Evolutionary conservation across 2,113 vertebrate genomes (phyloP).

Genomic region (Coryphaenoides rupestris): DNA sequence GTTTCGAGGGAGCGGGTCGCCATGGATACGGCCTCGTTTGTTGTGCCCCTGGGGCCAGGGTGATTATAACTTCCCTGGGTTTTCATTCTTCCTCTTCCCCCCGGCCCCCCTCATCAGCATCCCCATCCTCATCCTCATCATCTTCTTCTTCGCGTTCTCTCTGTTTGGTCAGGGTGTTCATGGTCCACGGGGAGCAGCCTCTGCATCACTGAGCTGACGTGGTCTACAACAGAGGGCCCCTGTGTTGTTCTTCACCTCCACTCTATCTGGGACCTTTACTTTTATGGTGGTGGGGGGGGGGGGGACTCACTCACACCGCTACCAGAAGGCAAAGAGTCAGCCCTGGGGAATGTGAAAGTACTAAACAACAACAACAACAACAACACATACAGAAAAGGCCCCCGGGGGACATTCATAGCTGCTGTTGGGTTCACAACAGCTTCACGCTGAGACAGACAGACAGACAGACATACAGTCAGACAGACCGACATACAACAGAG

Average conservation of each 20-base stretch:
- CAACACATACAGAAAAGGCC: slow-evolving; percentile 8
- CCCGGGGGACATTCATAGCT: slow-evolving; percentile 13
- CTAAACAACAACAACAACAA: slow-evolving; percentile 2
- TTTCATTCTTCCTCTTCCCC: slow-evolving; percentile 15
- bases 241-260: slow-evolving; percentile 11
- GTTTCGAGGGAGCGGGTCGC: background rate
- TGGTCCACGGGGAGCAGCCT: slow-evolving; percentile 8
- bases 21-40: slow-evolving; percentile 13
- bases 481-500: background rate
- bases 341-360: slow-evolving; percentile 13
- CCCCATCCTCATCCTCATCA: background rate
- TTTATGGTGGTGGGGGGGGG: slow-evolving; percentile 14
- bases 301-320: slow-evolving; percentile 23
- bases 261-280: slow-evolving; percentile 26
- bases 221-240: slow-evolving; percentile 24
- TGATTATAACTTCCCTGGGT: slow-evolving; percentile 13
- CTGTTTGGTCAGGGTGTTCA: slow-evolving; percentile 7
- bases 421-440: slow-evolving; percentile 25
- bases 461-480: slow-evolving; percentile 17
- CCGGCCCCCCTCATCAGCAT: too few relatives aligned
- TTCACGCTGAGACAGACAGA: slow-evolving; percentile 34
- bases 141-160: background rate
- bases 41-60: slow-evolving; percentile 12
- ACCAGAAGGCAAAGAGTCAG: slow-evolving; percentile 35
- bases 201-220: slow-evolving; percentile 27